Evolutionary conservation across 2,888 invertebrate genomes (phyloP).

Genomic region (Leptopilina syphax): DNA sequence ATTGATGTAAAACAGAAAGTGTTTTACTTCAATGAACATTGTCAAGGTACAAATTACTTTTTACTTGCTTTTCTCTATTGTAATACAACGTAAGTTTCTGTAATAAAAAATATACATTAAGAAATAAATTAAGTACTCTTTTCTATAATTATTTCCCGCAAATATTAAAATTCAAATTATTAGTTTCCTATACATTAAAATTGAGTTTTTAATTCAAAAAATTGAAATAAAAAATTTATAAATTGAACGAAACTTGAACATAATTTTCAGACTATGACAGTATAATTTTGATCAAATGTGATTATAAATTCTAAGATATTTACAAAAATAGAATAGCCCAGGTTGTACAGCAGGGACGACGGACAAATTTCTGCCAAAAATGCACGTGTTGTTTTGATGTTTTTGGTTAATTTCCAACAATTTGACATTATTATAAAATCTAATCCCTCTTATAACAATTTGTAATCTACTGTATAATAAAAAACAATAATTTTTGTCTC

Average conservation of each 20-base stretch:
- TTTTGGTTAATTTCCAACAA: slow-evolving; percentile 34
- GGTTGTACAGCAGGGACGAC: slow-evolving; percentile 42
- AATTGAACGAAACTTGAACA: not conserved
- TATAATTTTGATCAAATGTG: slow-evolving; percentile 52
- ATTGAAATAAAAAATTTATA: not conserved
- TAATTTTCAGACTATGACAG: not conserved
- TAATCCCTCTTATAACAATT: not conserved
- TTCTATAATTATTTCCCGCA: too few species aligned
- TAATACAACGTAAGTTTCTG: too few species aligned
- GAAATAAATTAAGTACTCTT: too few species aligned
- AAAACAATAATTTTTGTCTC: not conserved
- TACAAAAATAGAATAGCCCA: slow-evolving; percentile 72
- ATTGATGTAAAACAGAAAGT: not conserved
- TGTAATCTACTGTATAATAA: not conserved
- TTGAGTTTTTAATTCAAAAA: too few species aligned
- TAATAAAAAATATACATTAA: too few species aligned
- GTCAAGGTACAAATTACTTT: not conserved
- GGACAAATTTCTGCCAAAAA: slow-evolving; percentile 66
- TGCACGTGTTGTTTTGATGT: slow-evolving; percentile 38
- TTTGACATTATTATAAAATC: slow-evolving; percentile 1
- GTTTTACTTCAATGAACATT: not conserved
- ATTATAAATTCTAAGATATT: slow-evolving; percentile 49
- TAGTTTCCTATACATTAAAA: too few species aligned
- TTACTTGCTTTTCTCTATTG: not conserved
- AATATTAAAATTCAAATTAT: too few species aligned